A percentile compares a stretch with the other conserved stretches of the same genome.
These are phyloP conservation scores for Salmo trutta DNA, from an alignment of 2,797 vertebrate species.

Conservation along the genomic window DNA sequence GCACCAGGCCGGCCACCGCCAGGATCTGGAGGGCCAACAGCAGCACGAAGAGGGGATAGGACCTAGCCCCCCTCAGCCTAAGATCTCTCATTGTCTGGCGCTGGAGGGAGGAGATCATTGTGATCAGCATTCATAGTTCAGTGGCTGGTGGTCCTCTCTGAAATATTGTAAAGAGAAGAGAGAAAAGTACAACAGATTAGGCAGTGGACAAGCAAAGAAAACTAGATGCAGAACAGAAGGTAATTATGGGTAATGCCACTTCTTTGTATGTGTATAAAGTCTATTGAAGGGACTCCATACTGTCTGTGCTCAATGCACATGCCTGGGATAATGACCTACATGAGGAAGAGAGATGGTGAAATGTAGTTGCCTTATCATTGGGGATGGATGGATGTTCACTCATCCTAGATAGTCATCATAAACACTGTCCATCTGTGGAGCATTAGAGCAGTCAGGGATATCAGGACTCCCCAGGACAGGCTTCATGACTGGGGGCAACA, in stretches of 20 bases:
- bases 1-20: slow-evolving; percentile 94
- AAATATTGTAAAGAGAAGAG: slow-evolving; percentile 52
- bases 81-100: slow-evolving; percentile 99
- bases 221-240: neutral
- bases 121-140: slow-evolving; percentile 99
- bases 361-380: neutral
- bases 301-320: neutral
- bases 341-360: neutral
- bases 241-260: neutral
- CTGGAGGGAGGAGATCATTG: slow-evolving; percentile 99
- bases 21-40: slow-evolving; percentile 98
- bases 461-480: slow-evolving; percentile 36
- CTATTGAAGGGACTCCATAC: neutral
- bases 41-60: slow-evolving; percentile 98
- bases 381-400: slow-evolving; percentile 19
- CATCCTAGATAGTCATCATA: slow-evolving; percentile 25
- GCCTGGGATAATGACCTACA: neutral
- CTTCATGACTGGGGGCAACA: neutral
- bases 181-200: neutral
- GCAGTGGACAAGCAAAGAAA: neutral
- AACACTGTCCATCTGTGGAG: slow-evolving; percentile 38
- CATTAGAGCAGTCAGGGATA: slow-evolving; percentile 44
- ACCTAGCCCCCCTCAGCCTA: slow-evolving; percentile 99
- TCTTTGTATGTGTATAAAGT: neutral
- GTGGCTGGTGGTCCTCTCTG: slow-evolving; percentile 87